phyloP scores from a whole-genome alignment of 2,113 vertebrate genomes.

The Sminthopsis crassicaudata region DNA sequence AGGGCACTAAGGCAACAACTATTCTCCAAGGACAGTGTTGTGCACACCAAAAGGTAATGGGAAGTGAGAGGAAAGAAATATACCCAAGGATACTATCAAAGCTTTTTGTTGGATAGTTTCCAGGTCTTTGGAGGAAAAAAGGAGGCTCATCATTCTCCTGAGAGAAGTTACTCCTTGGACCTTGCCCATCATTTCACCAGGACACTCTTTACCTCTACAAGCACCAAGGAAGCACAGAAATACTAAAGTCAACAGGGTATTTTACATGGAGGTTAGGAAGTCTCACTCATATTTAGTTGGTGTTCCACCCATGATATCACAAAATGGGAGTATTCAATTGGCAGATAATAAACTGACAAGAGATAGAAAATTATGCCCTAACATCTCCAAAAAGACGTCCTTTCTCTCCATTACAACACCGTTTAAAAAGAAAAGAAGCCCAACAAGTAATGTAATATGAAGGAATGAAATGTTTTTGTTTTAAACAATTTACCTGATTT shows the following conservation, averaged over 20 bases:
- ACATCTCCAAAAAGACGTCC: neutral
- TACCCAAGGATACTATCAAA: neutral
- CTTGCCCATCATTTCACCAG: neutral
- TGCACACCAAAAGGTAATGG: no score
- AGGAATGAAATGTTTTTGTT: neutral
- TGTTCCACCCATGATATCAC: neutral
- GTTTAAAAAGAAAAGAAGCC: neutral
- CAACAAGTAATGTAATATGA: neutral
- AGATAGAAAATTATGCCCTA: neutral
- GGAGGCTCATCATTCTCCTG: neutral
- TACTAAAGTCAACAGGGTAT: neutral
- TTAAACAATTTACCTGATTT: neutral
- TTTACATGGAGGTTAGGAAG: neutral
- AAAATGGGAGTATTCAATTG: neutral
- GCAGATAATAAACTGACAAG: neutral
- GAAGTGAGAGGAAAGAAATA: neutral
- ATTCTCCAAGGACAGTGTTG: neutral
- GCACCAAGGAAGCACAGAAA: neutral
- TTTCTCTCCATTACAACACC: no score
- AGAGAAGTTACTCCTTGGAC: no score
- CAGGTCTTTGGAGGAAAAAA: accelerated
- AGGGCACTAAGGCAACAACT: neutral
- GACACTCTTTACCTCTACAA: neutral
- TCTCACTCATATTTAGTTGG: neutral
- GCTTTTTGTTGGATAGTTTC: neutral